Evolutionary conservation across 1,140 invertebrate genomes (phyloP), one percentile per base, ranked within the genome.

Genomic region (Streblospio benedicti): DNA sequence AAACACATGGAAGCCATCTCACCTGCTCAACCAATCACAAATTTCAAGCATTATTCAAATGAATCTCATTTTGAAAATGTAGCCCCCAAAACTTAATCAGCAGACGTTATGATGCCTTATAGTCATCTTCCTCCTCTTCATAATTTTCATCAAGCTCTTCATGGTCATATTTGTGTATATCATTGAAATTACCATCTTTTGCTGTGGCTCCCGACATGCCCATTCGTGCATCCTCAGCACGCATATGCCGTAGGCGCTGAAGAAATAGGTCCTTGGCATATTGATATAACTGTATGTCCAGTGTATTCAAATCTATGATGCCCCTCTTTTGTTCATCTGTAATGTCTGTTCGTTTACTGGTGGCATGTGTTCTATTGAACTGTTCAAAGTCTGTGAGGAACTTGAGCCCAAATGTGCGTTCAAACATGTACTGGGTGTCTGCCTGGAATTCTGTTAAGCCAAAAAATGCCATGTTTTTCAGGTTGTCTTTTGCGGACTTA

Each of bases 351-450:
- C 41, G 27, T n/a, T n/a, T 47, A n/a, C n/a, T n/a, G 20, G 4
- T 38, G 2, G 72, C 72, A 52, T 76, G 75, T 12, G 78, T 81
- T n/a, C 57, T 61, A 12, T 67, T 64, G 16, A 57, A 61, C 55
- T 74, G 71, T 12, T 47, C 45, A 58, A 72, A 77, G 43, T 70
- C 62, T 5, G 63, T 62, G 9, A 65, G 52, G 55, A 76, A 77
- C 45, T 88, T 83, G 69, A 98, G 81, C 74, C 90, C 88, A 76
- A 99, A 98, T n/a, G 91, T 95, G 77, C 92, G 86, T 75, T 99
- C 94, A 78, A 99, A 99, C 38, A 97, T 85, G 72, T 92, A 92
- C 76, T 98, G 95, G 30, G 90, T 91, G 61, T 90, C 87, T 83
- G 88, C 70, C 79, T 96, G 95, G 77, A 87, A 86, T 79, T 99